phyloP scores from a whole-genome alignment of 1,140 invertebrate genomes.

The Steinernema feltiae region DNA sequence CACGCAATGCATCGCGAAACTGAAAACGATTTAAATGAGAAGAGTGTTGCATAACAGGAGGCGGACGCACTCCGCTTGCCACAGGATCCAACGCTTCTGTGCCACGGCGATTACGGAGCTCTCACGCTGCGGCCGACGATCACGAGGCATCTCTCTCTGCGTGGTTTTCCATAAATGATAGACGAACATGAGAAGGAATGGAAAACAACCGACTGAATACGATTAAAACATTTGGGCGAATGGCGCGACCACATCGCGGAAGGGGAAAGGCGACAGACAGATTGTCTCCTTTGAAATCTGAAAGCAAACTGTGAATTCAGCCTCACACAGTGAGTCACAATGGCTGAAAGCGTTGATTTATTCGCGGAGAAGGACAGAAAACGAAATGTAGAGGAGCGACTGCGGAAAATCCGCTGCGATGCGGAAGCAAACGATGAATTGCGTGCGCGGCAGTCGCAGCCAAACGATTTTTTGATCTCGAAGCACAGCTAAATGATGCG shows the following conservation, averaged over 20 bases:
- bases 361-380: no score
- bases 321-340: no score
- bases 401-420: no score
- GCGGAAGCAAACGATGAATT: no score
- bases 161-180: background rate
- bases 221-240: constrained; percentile 6
- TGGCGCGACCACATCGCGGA: background rate
- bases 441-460: no score
- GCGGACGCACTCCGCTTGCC: background rate
- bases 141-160: background rate
- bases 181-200: background rate
- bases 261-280: no score
- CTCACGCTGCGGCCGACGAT: background rate
- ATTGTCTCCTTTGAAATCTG: no score
- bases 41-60: background rate
- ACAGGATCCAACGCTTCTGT: background rate
- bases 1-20: background rate
- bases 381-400: no score
- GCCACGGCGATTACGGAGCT: background rate
- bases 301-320: no score
- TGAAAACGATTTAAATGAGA: background rate
- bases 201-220: background rate
- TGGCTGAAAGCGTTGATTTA: no score
- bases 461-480: no score
- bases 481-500: no score